Evolutionary conservation across 2,888 invertebrate genomes (phyloP), one percentile per base, ranked within the genome.

Genomic region (Asteroscopus sphinx): DNA sequence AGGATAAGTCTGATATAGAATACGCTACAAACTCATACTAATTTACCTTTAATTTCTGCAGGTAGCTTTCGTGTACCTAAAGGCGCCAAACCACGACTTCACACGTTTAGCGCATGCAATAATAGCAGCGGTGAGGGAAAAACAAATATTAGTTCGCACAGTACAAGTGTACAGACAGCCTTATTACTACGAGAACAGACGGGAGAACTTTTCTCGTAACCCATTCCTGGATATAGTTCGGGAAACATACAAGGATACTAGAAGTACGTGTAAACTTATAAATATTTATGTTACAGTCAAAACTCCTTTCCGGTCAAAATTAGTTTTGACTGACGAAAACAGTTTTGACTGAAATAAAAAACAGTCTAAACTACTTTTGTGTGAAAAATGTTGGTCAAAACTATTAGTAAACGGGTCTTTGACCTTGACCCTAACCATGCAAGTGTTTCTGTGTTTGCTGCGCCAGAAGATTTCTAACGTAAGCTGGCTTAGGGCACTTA

Each of bases 51-150:
- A 39, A 16, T 72, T 68, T 62, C 40, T 41, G 52, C 90, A 98
- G 96, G 96, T 98, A 59, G 96, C 97, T 2, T 96, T 98, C 77
- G 95, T 98, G 63, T 98, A 98, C 88, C 94, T 97, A 80, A 96
- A 97, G 80, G 96, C 97, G n/a, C 95, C 95, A 13, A 96, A 96
- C 77, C 96, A 96, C 80, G 96, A 96, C 77, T 97, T 97, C 85
- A 96, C 96, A 67, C 96, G 96, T 77, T 96, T 98, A 21, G 98
- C 98, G 0, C 95, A 95, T 40, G 97, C 98, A 15, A 97, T 98
- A 68, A 92, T 96, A 66, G 95, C 96, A 60, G 96, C 97, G 0
- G 95, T 98, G 42, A 94, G 95, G 48, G 93, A 95, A 25, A 96
- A 96, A 15, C 97, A 96, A 35, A 96, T 98, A 68, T 95, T 95